These are phyloP conservation scores for Ormyrus nitidulus DNA, from an alignment of 2,888 invertebrate species.

Conservation along the genomic window DNA sequence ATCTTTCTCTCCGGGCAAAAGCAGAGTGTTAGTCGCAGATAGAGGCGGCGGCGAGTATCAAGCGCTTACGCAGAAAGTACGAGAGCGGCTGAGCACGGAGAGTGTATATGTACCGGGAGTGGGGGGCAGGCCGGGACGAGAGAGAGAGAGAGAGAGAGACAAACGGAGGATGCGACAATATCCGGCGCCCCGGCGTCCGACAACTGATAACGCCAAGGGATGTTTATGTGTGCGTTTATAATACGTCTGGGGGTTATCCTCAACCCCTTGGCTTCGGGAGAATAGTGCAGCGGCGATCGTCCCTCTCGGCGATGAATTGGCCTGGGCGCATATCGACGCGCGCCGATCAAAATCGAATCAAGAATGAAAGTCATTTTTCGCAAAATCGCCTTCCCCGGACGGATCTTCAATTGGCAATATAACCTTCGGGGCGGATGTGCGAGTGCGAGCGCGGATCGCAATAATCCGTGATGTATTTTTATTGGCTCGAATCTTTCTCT, in stretches of 20 bases:
- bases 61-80: neutral
- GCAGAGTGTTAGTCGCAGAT: too few species aligned
- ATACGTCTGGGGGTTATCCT: conserved; percentile 66
- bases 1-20: neutral
- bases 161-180: conserved; percentile 75
- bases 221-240: conserved; percentile 75
- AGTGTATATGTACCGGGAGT: conserved; percentile 5
- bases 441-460: conserved; percentile 40
- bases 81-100: neutral
- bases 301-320: conserved; percentile 55
- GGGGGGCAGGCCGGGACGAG: neutral
- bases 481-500: conserved; percentile 52
- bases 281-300: conserved; percentile 46
- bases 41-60: too few species aligned
- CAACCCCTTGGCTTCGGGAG: conserved; percentile 65
- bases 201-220: conserved; percentile 75
- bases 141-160: conserved; percentile 51
- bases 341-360: conserved; percentile 48
- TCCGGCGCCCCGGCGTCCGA: conserved; percentile 76
- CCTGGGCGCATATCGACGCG: conserved; percentile 28
- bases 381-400: conserved; percentile 11
- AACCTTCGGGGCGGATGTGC: neutral
- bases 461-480: conserved; percentile 59
- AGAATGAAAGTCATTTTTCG: conserved; percentile 40
- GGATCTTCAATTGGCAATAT: conserved; percentile 50